A percentile compares a stretch with the other conserved stretches of the same genome.
Evolutionary conservation across 2,888 invertebrate species (phyloP).

Genomic region (Phrixothrix hirtus): DNA sequence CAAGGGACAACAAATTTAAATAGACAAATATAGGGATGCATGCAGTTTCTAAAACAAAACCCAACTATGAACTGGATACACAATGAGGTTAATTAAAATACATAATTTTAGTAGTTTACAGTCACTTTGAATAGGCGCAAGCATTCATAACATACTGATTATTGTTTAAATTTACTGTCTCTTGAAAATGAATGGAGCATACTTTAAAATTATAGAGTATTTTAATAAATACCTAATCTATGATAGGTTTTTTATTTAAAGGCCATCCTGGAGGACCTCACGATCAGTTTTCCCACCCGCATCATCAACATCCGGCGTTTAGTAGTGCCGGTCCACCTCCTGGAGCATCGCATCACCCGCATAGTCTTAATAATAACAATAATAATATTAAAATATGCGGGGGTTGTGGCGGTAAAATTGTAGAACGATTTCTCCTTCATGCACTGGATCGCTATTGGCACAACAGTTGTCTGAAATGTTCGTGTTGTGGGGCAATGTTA

Average conservation of each 20-base stretch:
- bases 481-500: conserved; percentile 84
- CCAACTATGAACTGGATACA: too few relatives aligned
- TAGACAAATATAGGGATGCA: too few relatives aligned
- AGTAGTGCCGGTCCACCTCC: conserved; percentile 56
- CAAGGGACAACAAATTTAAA: too few relatives aligned
- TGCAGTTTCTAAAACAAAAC: too few relatives aligned
- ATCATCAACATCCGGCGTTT: conserved; percentile 56
- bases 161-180: too few relatives aligned
- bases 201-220: too few relatives aligned
- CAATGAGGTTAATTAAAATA: too few relatives aligned
- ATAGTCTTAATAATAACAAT: conserved; percentile 61
- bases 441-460: conserved; percentile 96
- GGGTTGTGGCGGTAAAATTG: conserved; percentile 89
- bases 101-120: too few relatives aligned
- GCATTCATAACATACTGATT: too few relatives aligned
- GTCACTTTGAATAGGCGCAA: too few relatives aligned
- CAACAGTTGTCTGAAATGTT: conserved; percentile 92
- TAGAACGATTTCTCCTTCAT: conserved; percentile 88
- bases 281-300: conserved; percentile 51
- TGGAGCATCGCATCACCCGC: conserved; percentile 57
- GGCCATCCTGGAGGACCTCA: conserved; percentile 47
- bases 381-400: conserved; percentile 78
- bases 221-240: conserved; percentile 18
- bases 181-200: too few relatives aligned
- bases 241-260: conserved; percentile 32